phyloP scores from a whole-genome alignment of 1,140 invertebrate genomes.

The Macrotrachela quadricornifera region DNA sequence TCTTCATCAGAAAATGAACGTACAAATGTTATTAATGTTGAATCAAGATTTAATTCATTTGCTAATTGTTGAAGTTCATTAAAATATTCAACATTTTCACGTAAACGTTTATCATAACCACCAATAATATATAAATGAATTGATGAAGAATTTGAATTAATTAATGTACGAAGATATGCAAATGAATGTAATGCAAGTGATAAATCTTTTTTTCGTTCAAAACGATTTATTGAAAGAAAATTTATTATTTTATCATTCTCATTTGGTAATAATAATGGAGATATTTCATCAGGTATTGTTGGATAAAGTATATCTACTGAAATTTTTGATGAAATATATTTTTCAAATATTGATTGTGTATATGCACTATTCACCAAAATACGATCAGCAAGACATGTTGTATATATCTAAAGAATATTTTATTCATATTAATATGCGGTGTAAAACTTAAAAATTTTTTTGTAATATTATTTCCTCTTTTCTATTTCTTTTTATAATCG shows the following conservation, averaged over 20 bases:
- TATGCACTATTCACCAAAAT: constrained; percentile 86
- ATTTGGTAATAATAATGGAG: constrained; percentile 51
- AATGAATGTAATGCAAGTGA: constrained; percentile 57
- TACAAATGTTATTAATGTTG: constrained; percentile 22
- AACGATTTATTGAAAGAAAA: constrained; percentile 85
- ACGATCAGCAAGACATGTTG: constrained; percentile 57
- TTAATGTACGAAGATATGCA: constrained; percentile 34
- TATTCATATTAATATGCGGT: too few species aligned
- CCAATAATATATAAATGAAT: constrained; percentile 77
- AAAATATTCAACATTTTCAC: constrained; percentile 71
- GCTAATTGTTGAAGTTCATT: constrained; percentile 48
- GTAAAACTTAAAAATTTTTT: too few species aligned
- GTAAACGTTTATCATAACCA: constrained; percentile 71
- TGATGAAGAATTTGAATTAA: not conserved
- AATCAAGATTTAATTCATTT: constrained; percentile 39
- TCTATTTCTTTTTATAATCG: too few species aligned
- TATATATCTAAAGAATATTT: constrained; percentile 27
- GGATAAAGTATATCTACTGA: constrained; percentile 67
- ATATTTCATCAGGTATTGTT: too few species aligned
- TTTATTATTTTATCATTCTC: constrained; percentile 19
- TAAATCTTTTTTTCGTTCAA: constrained; percentile 87
- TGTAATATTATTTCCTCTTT: too few species aligned
- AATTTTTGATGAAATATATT: constrained; percentile 30
- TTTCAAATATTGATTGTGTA: constrained; percentile 32
- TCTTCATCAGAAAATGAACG: constrained; percentile 60